Evolutionary conservation across 2,797 vertebrate genomes (phyloP), one percentile per base, ranked within the genome.

Genomic region (Myotis findleyi): DNA sequence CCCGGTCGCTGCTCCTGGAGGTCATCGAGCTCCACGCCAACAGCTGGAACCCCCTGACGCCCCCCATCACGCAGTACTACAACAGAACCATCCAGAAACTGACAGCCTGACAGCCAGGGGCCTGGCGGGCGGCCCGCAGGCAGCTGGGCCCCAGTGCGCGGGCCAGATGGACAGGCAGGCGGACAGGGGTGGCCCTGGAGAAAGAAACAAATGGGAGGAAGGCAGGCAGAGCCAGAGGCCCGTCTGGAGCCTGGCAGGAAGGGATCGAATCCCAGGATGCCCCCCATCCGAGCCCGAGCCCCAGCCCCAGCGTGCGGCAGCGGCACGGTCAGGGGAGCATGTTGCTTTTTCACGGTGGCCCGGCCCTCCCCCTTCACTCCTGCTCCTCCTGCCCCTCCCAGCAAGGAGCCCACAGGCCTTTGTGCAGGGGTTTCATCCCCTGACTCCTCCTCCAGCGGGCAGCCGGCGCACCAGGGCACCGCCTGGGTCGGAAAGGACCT

Each of bases 81-180:
- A 99, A 99, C 99, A 99, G 99, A 97, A 99, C 99, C 99, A 99
- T 99, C 99, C 99, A 99, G 95, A 99, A 99, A 99, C 99, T 99
- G 98, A 99, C 99, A 18, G 99, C 98, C 97, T 99, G 98, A 99
- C 97, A 66, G 84, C 87, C 86, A 76, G 95, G 97, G 97, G 84
- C 84, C 55, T 96, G 96, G 92, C 92, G 17, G 96, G 97, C 53
- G 18, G 91, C 92, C 94, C n/a, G 0, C 4, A 7, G 96, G 94
- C 95, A 97, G 95, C 95, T 96, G 96, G 98, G 97, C 94, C 85
- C 55, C 96, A 94, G 81, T 81, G 47, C 89, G 76, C 89, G 64
- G 95, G 95, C 94, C 95, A 96, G 96, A 95, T 96, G 96, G 93
- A 97, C 93, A 91, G 95, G 96, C 91, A 17, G 96, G 96, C 96